These are phyloP conservation scores for Lepeophtheirus nordmannii DNA, from an alignment of 2,888 invertebrate species.

Conservation along the genomic window DNA sequence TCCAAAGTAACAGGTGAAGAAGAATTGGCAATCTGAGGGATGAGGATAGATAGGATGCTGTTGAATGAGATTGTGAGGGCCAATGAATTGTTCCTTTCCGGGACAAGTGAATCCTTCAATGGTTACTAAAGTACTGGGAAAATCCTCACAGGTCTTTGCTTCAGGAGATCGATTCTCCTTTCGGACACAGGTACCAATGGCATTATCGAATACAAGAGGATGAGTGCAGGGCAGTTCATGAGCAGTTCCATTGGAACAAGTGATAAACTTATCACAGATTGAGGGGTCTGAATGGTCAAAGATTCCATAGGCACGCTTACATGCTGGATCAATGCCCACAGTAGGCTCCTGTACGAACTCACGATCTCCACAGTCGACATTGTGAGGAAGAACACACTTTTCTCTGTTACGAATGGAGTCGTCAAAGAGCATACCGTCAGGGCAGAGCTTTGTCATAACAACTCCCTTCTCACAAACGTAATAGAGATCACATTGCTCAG, in stretches of 20 bases:
- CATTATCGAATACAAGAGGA: conserved; percentile 16
- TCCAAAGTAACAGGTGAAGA: conserved; percentile 24
- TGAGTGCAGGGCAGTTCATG: conserved; percentile 18
- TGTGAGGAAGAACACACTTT: conserved; percentile 19
- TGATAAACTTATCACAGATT: conserved; percentile 48
- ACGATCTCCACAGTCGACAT: conserved; percentile 20
- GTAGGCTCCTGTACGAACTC: conserved; percentile 26
- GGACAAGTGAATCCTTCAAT: conserved; percentile 25
- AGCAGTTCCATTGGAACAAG: conserved; percentile 26
- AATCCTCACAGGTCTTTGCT: conserved; percentile 9
- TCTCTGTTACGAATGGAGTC: conserved; percentile 10
- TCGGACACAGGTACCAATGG: conserved; percentile 19
- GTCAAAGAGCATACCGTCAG: conserved; percentile 30
- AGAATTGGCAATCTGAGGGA: conserved; percentile 21
- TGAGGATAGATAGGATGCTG: conserved; percentile 23
- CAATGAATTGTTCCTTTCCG: conserved; percentile 15
- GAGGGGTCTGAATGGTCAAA: conserved; percentile 62
- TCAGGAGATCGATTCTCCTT: conserved; percentile 10
- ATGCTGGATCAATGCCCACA: conserved; percentile 33
- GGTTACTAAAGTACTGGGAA: background rate
- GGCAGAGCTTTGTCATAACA: conserved; percentile 28
- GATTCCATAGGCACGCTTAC: conserved; percentile 68
- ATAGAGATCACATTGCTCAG: conserved; percentile 30
- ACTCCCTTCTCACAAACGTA: conserved; percentile 29
- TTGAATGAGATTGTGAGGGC: conserved; percentile 11